Base-by-base conservation (phyloP, 2,113 vertebrate genomes). In the Chamaea fasciata region DNA sequence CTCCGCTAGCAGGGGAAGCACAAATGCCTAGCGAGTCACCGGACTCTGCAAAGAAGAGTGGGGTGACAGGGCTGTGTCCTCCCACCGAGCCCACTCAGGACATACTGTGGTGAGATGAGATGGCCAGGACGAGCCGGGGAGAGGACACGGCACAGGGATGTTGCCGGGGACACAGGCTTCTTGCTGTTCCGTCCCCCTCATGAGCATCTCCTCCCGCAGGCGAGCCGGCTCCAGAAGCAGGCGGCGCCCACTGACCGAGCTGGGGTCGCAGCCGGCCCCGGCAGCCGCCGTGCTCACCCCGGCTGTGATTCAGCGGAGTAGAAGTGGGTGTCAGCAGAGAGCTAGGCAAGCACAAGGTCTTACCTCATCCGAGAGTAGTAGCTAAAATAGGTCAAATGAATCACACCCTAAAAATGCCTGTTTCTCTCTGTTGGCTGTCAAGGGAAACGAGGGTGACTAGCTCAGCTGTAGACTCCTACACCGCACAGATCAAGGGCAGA, bases 341-440 rank as follows among this genome's bases (percentile, higher is more conserved):
- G 95, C 94, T 74, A 92, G 83, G 69, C 71, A 55, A 92, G 79
- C 91, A 59, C 63, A 63, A 35, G 71, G 71, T 67, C 94, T 86
- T 96, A 92, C 89, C 89, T 97, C 96, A 94, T 94, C 80, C 89
- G 10, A 55, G 90, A 93, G 95, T 92, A 92, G 94, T 52, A 96
- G 83, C 89, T 95, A 97, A 97, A 97, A 97, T 97, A 97, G 96
- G 96, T 97, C 96, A 97, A 95, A 77, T 95, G 95, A 96, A 86
- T 97, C 96, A 97, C 94, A 94, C 89, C 90, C 92, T 96, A 93
- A 97, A 97, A 95, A 94, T 90, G 94, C 80, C 89, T 89, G 19
- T 89, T 96, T 96, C 83, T 87, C 62, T 83, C 94, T 67, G 86
- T 67, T 96, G 83, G 86, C 88, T 96, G 92, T 93, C 94, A 95